Evolutionary conservation across 2,113 vertebrate genomes (phyloP), one percentile per base, ranked within the genome.

Genomic region (Hyperopisus bebe): DNA sequence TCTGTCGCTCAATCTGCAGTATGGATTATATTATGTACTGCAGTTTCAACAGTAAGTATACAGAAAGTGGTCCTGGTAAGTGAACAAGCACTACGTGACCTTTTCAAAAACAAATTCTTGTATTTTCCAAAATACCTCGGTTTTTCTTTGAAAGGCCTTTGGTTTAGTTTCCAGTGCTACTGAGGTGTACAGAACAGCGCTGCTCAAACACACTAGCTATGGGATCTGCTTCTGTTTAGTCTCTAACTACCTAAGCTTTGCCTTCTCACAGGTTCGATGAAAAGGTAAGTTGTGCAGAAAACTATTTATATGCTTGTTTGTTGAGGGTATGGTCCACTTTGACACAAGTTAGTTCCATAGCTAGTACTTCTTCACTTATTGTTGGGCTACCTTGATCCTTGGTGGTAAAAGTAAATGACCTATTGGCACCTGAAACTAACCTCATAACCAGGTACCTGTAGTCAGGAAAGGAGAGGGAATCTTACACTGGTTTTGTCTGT

Each of bases 1-100:
- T 97, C 90, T 96, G 96, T 96, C 96, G 96, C 94, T 95, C 89
- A 94, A 94, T 97, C 96, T 98, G 96, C 96, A 98, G 96, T 98
- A 97, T 96, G 95, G 96, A 97, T 98, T 97, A 95, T 97, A 96
- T 96, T 97, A 95, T 96, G 95, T 97, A 97, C 96, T 98, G 95
- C 96, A 97, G 97, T 94, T 97, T 94, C 92, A 92, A 96, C 94
- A 97, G 97, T 98, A 97, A 98, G 97, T 97, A 97, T 96, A 89
- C 96, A 97, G 96, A 95, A 96, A 95, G 96, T 96, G 97, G 95
- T 95, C 96, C 95, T 96, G 96, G 97, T 98, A 96, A 98, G 97
- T 98, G 94, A 94, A 95, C 96, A 96, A 95, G 96, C 95, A 97
- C 92, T 94, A 94, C 95, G 95, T 96, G 96, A 95, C 91, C 93